Percentiles rank a stretch among this genome's conserved stretches.
Evolutionary conservation across 1,140 invertebrate genomes (phyloP).

Genomic region (Drosophila nigrodunni): DNA sequence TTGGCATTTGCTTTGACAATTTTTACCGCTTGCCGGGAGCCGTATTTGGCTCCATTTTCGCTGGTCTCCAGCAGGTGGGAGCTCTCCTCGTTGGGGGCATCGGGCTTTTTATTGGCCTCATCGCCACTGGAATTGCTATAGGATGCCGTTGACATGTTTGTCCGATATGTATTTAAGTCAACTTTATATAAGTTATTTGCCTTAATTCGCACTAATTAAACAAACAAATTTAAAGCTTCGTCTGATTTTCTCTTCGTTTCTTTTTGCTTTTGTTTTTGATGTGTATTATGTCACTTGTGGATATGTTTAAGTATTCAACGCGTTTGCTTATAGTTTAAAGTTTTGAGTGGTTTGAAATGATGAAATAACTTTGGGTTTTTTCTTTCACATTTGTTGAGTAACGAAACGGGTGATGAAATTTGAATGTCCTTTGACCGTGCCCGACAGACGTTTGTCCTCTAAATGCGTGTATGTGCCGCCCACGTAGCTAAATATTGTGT

Average conservation of each 20-base stretch:
- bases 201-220: conserved; percentile 37
- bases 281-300: conserved; percentile 53
- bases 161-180: conserved; percentile 5
- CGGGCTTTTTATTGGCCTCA: conserved; percentile 55
- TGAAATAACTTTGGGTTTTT: neutral
- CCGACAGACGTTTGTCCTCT: conserved; percentile 63
- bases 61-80: conserved; percentile 79
- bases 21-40: conserved; percentile 80
- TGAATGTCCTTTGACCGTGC: conserved; percentile 66
- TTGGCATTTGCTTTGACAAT: conserved; percentile 62
- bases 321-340: conserved; percentile 10
- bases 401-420: conserved; percentile 50
- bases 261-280: conserved; percentile 17
- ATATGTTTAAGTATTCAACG: conserved; percentile 60
- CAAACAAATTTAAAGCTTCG: conserved; percentile 45
- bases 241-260: neutral
- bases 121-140: conserved; percentile 66
- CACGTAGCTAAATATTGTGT: conserved; percentile 55
- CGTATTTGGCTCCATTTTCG: conserved; percentile 78
- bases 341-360: neutral
- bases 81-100: conserved; percentile 72
- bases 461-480: conserved; percentile 45
- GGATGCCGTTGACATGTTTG: conserved; percentile 70
- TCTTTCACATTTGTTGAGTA: conserved; percentile 60
- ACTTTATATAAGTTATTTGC: conserved; percentile 4